phyloP scores from a whole-genome alignment of 2,113 vertebrate genomes.

The Greenwoodochromis staneri region DNA sequence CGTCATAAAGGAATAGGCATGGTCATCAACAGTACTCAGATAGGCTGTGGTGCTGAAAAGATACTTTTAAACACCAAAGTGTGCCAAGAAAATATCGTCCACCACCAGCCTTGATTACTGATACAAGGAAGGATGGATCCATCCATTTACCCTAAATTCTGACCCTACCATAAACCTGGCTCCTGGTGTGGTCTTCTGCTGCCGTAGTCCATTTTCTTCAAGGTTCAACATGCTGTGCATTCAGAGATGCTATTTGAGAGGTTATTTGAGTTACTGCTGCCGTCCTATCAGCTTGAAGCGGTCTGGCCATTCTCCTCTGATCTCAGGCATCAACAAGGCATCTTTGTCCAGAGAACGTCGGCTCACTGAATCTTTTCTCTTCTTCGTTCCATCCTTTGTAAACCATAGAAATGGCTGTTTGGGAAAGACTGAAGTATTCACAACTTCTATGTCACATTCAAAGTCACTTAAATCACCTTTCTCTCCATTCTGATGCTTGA shows the following conservation, averaged over 20 bases:
- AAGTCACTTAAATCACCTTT: not conserved
- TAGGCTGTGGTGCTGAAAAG: not conserved
- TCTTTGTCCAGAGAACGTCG: not conserved
- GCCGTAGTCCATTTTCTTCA: not conserved
- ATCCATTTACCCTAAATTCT: not conserved
- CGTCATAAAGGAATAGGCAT: not conserved
- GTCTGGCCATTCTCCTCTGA: not conserved
- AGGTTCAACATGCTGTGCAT: not conserved
- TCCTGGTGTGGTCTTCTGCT: not conserved
- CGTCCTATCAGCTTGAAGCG: not conserved
- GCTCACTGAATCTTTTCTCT: not conserved
- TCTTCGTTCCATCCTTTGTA: not conserved
- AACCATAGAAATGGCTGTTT: not conserved
- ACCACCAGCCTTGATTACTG: not conserved
- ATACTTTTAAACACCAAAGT: not conserved
- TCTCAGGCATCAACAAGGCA: not conserved
- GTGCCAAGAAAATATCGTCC: not conserved
- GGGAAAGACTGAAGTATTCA: not conserved
- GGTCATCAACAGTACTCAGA: not conserved
- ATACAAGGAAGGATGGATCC: not conserved
- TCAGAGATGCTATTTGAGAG: not conserved
- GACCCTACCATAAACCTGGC: not conserved
- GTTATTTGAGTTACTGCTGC: not conserved
- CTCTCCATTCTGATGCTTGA: not conserved
- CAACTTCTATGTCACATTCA: not conserved